These are phyloP conservation scores for Turritopsis rubra DNA, from an alignment of 30 jellyfish, hydroid and myxozoan species.

Conservation along the genomic window DNA sequence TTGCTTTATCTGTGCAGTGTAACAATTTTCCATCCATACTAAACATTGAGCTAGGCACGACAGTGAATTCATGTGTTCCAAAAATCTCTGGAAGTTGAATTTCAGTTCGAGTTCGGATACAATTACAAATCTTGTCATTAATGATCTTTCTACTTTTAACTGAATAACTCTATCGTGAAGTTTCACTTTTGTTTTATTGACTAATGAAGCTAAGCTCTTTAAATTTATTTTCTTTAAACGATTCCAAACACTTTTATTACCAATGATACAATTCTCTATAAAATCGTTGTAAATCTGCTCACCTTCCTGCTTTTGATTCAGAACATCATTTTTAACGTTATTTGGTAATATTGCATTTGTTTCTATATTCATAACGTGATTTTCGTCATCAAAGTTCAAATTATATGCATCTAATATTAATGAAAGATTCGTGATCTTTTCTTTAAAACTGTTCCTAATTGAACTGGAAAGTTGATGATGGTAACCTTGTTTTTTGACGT, in stretches of 20 bases:
- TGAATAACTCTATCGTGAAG: conserved; percentile 4
- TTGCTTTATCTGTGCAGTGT: too few relatives aligned
- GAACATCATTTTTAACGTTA: conserved; percentile 1
- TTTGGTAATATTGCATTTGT: too few relatives aligned
- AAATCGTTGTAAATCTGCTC: background rate
- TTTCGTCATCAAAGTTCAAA: conserved; percentile 3
- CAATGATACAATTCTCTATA: conserved; percentile 3
- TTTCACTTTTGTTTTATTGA: background rate
- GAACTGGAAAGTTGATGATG: conserved; percentile 6
- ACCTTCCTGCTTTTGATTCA: conserved; percentile 9
- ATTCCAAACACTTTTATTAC: background rate
- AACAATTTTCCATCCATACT: too few relatives aligned
- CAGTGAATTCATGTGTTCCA: too few relatives aligned
- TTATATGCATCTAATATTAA: background rate
- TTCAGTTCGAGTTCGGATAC: too few relatives aligned
- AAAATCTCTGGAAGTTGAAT: too few relatives aligned
- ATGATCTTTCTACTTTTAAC: conserved; percentile 3
- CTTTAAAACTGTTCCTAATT: background rate
- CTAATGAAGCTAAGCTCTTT: background rate
- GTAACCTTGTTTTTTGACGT: background rate
- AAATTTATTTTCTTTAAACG: too few relatives aligned
- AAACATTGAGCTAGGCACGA: too few relatives aligned
- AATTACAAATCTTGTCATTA: background rate
- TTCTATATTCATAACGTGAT: background rate
- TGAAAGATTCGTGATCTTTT: background rate